phyloP scores from a whole-genome alignment of 2,888 invertebrate species.

The Ellobium chinense region DNA sequence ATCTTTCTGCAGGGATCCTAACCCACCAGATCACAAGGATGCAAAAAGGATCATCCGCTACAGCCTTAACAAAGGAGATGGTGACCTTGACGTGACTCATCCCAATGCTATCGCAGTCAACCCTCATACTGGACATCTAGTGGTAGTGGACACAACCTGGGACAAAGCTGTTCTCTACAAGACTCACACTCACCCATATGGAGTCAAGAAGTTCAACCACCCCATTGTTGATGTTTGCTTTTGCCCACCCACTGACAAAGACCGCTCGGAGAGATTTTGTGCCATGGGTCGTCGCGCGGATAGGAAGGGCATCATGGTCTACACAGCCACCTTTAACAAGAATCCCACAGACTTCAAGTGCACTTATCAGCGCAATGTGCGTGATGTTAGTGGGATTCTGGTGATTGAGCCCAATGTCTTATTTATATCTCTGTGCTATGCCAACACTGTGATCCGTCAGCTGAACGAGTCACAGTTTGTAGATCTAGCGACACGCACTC shows the following conservation, averaged over 20 bases:
- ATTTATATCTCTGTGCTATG: slow-evolving; percentile 25
- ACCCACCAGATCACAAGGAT: background rate
- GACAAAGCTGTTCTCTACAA: slow-evolving; percentile 41
- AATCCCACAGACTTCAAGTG: slow-evolving; percentile 16
- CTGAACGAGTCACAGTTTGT: slow-evolving; percentile 26
- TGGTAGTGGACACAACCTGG: slow-evolving; percentile 39
- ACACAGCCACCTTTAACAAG: slow-evolving; percentile 19
- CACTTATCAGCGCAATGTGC: slow-evolving; percentile 25
- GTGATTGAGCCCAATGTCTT: slow-evolving; percentile 10
- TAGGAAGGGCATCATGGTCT: slow-evolving; percentile 36
- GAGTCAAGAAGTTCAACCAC: slow-evolving; percentile 29
- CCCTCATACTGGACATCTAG: slow-evolving; percentile 29
- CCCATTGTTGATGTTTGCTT: slow-evolving; percentile 39
- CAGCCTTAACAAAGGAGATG: slow-evolving; percentile 25
- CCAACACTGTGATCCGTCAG: slow-evolving; percentile 26
- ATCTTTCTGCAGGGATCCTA: background rate
- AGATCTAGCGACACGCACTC: slow-evolving; percentile 22
- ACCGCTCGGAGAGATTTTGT: slow-evolving; percentile 24
- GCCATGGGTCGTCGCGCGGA: slow-evolving; percentile 43
- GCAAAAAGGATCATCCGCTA: slow-evolving; percentile 15
- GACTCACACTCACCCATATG: slow-evolving; percentile 1
- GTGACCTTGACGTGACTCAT: slow-evolving; percentile 19
- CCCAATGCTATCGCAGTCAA: slow-evolving; percentile 37
- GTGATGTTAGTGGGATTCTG: slow-evolving; percentile 35
- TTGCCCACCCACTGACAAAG: background rate